These are phyloP conservation scores for Heteropelma amictum DNA, from an alignment of 2,888 invertebrate species.

Conservation along the genomic window DNA sequence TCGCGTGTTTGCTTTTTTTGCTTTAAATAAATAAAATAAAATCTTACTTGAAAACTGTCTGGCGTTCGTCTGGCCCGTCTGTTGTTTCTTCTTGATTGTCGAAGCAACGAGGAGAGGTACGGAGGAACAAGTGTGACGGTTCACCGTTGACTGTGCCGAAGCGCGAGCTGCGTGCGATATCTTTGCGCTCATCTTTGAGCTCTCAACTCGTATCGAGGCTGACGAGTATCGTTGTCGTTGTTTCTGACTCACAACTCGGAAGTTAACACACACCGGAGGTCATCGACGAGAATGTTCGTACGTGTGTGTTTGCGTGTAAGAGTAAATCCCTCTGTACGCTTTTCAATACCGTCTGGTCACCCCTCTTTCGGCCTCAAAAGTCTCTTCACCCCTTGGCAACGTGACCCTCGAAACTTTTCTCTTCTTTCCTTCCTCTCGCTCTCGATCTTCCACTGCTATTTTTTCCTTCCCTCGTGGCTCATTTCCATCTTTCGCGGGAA, in stretches of 20 bases:
- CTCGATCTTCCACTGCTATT: neutral
- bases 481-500: slow-evolving; percentile 8
- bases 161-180: slow-evolving; percentile 65
- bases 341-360: slow-evolving; percentile 23
- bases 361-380: slow-evolving; percentile 50
- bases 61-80: slow-evolving; percentile 27
- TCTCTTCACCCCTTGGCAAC: slow-evolving; percentile 27
- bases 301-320: neutral
- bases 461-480: slow-evolving; percentile 5
- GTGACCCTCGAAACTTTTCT: slow-evolving; percentile 35
- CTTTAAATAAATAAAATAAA: neutral
- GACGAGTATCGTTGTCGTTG: slow-evolving; percentile 34
- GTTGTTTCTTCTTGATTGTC: slow-evolving; percentile 42
- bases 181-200: slow-evolving; percentile 69
- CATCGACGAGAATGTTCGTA: slow-evolving; percentile 38
- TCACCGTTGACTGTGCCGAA: slow-evolving; percentile 68
- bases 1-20: neutral
- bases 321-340: neutral
- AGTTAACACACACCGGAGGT: slow-evolving; percentile 61
- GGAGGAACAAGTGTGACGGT: slow-evolving; percentile 60
- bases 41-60: slow-evolving; percentile 42
- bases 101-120: slow-evolving; percentile 52
- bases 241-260: slow-evolving; percentile 71
- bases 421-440: slow-evolving; percentile 9
- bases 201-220: slow-evolving; percentile 2